Evolutionary conservation across 2,888 invertebrate genomes (phyloP).

Genomic region (Trichopria drosophilae): DNA sequence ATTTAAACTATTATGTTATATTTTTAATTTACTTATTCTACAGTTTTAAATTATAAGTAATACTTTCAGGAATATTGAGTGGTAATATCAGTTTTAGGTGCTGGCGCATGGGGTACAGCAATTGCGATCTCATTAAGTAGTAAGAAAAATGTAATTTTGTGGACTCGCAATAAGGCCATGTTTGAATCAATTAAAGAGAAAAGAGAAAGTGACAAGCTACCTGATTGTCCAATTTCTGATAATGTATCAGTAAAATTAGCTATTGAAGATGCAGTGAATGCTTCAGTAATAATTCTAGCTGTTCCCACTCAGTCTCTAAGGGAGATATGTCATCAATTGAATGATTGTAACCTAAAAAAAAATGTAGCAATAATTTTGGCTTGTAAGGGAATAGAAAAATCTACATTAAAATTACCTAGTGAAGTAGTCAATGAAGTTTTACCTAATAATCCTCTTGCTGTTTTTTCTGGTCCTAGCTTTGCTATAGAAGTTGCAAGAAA

Average conservation of each 20-base stretch:
- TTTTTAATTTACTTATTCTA: slow-evolving; percentile 21
- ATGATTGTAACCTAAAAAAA: slow-evolving; percentile 11
- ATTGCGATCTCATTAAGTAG: slow-evolving; percentile 18
- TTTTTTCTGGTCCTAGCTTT: slow-evolving; percentile 12
- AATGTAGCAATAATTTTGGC: slow-evolving; percentile 12
- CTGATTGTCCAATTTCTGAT: slow-evolving; percentile 16
- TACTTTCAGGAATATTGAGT: slow-evolving; percentile 18
- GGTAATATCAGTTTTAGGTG: slow-evolving; percentile 21
- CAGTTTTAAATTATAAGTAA: slow-evolving; percentile 16
- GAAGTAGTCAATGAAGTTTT: slow-evolving; percentile 12
- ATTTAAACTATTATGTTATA: too few relatives aligned
- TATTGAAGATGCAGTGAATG: slow-evolving; percentile 13
- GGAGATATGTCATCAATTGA: slow-evolving; percentile 11
- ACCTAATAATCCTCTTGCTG: slow-evolving; percentile 12
- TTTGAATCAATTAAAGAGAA: slow-evolving; percentile 17
- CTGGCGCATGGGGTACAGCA: slow-evolving; percentile 21
- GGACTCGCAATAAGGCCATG: slow-evolving; percentile 17
- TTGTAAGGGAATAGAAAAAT: slow-evolving; percentile 13
- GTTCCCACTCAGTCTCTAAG: slow-evolving; percentile 12
- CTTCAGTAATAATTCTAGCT: slow-evolving; percentile 12
- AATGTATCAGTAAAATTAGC: slow-evolving; percentile 15
- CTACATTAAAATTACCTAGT: slow-evolving; percentile 14
- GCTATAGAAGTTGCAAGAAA: slow-evolving; percentile 10
- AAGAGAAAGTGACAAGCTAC: slow-evolving; percentile 17
- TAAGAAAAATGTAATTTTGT: slow-evolving; percentile 21